phyloP scores from a whole-genome alignment of 2,113 vertebrate species.

The Excalfactoria chinensis region DNA sequence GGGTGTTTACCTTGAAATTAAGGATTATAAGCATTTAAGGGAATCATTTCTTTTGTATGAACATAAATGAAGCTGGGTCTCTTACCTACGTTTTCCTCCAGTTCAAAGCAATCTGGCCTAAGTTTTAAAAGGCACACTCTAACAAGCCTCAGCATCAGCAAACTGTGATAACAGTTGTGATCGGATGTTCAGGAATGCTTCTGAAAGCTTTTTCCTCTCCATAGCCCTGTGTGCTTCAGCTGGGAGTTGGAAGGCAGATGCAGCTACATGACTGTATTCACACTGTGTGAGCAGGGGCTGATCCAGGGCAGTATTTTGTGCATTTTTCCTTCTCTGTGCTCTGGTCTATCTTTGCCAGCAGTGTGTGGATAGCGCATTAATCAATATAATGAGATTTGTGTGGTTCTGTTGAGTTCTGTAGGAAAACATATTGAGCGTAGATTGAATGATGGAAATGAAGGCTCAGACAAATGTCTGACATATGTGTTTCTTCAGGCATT shows the following conservation, averaged over 20 bases:
- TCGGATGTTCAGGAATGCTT: neutral
- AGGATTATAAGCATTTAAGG: neutral
- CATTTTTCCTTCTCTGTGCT: fast-evolving
- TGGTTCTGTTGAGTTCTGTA: neutral
- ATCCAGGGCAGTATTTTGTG: neutral
- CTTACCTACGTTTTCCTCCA: neutral
- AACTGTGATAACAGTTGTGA: neutral
- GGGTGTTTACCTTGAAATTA: neutral
- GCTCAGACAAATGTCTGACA: neutral
- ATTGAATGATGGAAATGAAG: neutral
- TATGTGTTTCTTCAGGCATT: neutral
- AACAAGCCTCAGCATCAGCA: neutral
- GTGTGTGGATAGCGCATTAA: fast-evolving
- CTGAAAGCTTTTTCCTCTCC: neutral
- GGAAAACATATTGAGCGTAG: neutral
- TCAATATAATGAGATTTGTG: neutral
- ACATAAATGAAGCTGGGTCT: neutral
- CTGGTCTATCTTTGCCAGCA: neutral
- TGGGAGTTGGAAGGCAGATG: neutral
- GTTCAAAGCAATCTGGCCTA: neutral
- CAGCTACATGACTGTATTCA: fast-evolving
- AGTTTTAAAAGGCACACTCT: neutral
- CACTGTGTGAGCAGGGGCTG: neutral
- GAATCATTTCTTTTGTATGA: neutral
- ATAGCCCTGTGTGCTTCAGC: neutral